Evolutionary conservation across 2,888 invertebrate species (phyloP).

Genomic region (Oegoconia quadripuncta): DNA sequence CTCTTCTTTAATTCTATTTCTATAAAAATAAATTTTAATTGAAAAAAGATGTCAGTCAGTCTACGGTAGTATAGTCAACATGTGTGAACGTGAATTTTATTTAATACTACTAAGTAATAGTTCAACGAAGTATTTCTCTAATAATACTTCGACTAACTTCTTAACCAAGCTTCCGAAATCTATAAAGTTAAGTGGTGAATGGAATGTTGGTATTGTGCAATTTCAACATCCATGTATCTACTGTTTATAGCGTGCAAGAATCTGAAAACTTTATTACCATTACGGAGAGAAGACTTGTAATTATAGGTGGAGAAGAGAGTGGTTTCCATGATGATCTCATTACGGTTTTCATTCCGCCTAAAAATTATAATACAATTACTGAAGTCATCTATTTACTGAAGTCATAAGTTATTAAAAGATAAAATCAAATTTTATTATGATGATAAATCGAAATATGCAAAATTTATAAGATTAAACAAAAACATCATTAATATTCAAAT

Average conservation of each 20-base stretch:
- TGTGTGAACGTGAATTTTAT: slow-evolving; percentile 25
- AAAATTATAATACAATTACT: slow-evolving; percentile 19
- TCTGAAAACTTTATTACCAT: too few species aligned
- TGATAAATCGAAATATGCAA: slow-evolving; percentile 15
- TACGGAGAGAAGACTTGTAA: too few species aligned
- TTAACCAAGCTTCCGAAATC: slow-evolving; percentile 11
- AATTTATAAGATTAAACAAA: neutral
- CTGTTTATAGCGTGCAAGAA: slow-evolving; percentile 24
- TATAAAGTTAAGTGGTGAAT: neutral
- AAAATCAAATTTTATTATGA: slow-evolving; percentile 15
- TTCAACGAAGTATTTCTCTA: slow-evolving; percentile 23
- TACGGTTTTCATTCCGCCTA: too few species aligned
- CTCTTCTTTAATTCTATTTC: too few species aligned
- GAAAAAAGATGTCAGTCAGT: too few species aligned
- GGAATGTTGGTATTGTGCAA: slow-evolving; percentile 7
- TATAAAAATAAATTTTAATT: too few species aligned
- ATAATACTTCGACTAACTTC: slow-evolving; percentile 22
- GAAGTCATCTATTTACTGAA: slow-evolving; percentile 20
- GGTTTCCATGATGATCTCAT: too few species aligned
- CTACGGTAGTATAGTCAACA: too few species aligned
- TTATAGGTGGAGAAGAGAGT: too few species aligned
- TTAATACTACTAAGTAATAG: slow-evolving; percentile 16
- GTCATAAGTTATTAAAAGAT: slow-evolving; percentile 14
- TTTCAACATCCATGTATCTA: slow-evolving; percentile 27
- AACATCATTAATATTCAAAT: slow-evolving; percentile 1